These are phyloP conservation scores for Thunnus maccoyii DNA, from an alignment of 2,113 vertebrate genomes.

Conservation along the genomic window DNA sequence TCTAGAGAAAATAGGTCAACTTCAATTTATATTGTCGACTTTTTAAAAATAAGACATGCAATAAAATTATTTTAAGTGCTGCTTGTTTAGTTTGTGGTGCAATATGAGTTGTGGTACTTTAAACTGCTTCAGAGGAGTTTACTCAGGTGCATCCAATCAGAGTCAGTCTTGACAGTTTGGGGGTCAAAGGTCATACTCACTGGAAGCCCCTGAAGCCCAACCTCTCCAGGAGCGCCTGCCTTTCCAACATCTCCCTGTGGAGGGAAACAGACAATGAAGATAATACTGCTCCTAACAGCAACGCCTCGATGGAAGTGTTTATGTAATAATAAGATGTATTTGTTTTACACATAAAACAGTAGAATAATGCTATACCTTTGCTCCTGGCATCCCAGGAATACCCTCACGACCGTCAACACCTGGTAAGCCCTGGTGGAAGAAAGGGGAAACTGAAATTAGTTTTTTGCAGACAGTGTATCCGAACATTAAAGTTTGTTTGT, in stretches of 20 bases:
- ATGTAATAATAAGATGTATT: no score
- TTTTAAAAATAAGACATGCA: background rate
- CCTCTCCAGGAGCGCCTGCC: constrained; percentile 92
- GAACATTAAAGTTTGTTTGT: constrained; percentile 2
- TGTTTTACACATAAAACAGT: background rate
- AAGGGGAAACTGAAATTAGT: background rate
- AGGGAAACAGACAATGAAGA: constrained; percentile 31
- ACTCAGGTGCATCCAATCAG: constrained; percentile 58
- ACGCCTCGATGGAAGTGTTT: no score
- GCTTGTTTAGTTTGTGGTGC: background rate
- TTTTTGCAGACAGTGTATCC: background rate
- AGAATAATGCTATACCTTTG: constrained; percentile 87
- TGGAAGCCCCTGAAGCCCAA: constrained; percentile 92
- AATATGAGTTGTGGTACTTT: background rate
- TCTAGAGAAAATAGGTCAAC: background rate
- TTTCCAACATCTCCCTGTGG: constrained; percentile 92
- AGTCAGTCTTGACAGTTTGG: constrained; percentile 39
- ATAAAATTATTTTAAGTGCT: background rate
- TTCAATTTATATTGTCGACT: background rate
- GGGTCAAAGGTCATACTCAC: constrained; percentile 86
- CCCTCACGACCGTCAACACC: constrained; percentile 94
- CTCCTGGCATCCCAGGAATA: constrained; percentile 95
- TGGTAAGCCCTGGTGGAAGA: constrained; percentile 89
- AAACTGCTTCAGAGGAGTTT: constrained; percentile 16
- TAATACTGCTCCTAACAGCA: constrained; percentile 1